A percentile compares a stretch with the other conserved stretches of the same genome.
Conservation (phyloP, 2,113 vertebrate genomes). For the Potamarius usumacintae region DNA sequence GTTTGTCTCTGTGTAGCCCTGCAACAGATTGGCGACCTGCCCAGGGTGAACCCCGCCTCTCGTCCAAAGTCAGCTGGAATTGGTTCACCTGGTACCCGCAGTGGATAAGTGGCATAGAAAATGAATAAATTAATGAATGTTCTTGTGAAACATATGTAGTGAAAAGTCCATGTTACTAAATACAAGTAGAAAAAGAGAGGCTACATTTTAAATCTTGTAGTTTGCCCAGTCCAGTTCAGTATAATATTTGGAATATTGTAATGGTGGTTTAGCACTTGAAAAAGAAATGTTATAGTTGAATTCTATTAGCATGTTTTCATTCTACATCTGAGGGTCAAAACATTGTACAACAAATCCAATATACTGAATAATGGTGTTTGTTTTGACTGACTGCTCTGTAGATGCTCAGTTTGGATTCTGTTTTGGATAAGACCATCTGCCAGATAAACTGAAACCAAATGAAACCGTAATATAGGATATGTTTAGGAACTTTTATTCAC, state of each 20-base stretch:
- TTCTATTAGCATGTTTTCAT: background rate
- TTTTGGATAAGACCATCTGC: background rate
- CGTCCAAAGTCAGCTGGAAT: no score
- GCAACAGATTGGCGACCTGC: no score
- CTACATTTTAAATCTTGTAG: no score
- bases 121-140: no score
- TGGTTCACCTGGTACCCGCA: no score
- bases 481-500: background rate
- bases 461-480: background rate
- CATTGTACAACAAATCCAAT: background rate
- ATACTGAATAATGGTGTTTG: background rate
- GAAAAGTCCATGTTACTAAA: background rate
- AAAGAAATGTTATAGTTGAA: background rate
- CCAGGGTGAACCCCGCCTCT: no score
- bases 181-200: background rate
- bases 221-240: no score
- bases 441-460: background rate
- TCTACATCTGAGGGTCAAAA: background rate
- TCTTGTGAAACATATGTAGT: background rate
- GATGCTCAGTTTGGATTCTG: constrained; percentile 1
- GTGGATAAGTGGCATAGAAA: no score
- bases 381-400: background rate
- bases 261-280: background rate
- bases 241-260: no score
- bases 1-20: no score